These are phyloP conservation scores for Platycercus adscitus DNA, from an alignment of 2,113 vertebrate genomes.

Conservation along the genomic window DNA sequence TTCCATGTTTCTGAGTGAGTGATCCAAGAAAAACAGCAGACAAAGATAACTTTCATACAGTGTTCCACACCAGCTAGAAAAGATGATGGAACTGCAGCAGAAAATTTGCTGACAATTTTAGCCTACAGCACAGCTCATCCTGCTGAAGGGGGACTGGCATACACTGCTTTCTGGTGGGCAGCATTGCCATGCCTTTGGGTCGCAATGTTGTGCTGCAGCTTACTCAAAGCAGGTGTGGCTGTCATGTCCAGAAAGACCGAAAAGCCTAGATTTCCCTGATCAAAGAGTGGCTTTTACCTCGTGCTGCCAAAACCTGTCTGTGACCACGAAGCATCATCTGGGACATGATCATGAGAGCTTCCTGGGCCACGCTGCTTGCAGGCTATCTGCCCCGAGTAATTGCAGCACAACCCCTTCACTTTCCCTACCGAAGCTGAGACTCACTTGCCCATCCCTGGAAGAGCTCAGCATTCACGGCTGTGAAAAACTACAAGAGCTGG, in stretches of 20 bases:
- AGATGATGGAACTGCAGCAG: background rate
- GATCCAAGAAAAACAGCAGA: constrained; percentile 15
- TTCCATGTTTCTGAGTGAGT: background rate
- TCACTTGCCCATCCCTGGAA: background rate
- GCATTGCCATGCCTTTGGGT: background rate
- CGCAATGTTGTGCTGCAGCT: background rate
- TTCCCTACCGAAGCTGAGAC: background rate
- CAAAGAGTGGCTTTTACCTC: background rate
- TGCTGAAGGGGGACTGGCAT: background rate
- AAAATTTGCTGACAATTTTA: background rate
- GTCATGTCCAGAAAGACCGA: background rate
- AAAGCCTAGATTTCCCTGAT: background rate
- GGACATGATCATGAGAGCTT: background rate
- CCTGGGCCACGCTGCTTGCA: background rate
- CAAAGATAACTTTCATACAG: background rate
- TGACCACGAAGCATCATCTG: background rate
- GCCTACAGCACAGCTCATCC: background rate
- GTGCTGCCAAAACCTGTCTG: background rate
- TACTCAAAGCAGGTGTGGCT: background rate
- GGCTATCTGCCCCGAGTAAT: background rate
- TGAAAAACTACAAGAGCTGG: background rate
- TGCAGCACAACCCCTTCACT: background rate
- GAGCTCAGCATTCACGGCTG: background rate
- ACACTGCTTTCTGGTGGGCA: background rate
- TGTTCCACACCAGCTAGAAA: background rate